These are phyloP conservation scores for human (Homo sapiens) DNA, from an alignment of 2,113 vertebrate genomes.

Conservation along the genomic window DNA sequence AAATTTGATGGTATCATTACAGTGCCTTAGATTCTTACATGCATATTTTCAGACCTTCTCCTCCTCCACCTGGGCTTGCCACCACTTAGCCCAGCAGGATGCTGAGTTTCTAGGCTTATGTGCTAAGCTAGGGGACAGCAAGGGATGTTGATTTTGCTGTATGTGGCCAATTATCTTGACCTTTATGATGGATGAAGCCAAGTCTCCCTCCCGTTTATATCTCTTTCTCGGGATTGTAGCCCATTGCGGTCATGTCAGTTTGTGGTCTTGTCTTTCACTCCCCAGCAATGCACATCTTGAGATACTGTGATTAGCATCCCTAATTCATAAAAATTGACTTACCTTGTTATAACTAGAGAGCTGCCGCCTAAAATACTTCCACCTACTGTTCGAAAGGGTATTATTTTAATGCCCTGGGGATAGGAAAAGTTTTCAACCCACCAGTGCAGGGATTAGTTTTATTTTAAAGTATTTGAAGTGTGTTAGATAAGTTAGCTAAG, in stretches of 20 bases:
- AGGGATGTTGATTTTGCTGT: constrained; percentile 86
- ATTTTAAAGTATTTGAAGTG: constrained; percentile 81
- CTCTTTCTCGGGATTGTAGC: constrained; percentile 80
- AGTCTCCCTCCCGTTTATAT: constrained; percentile 85
- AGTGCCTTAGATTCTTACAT: constrained; percentile 81
- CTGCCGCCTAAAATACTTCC: constrained; percentile 88
- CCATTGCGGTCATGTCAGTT: constrained; percentile 82
- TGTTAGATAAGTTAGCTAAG: constrained; percentile 82
- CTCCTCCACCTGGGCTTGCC: constrained; percentile 80
- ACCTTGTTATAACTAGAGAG: constrained; percentile 87
- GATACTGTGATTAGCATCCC: constrained; percentile 89
- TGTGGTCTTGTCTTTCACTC: constrained; percentile 86
- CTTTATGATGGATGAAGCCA: constrained; percentile 86
- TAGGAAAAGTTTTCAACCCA: constrained; percentile 87
- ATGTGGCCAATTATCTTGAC: constrained; percentile 91
- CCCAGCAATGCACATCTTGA: constrained; percentile 86
- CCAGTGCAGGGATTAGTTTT: constrained; percentile 88
- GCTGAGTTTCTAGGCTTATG: constrained; percentile 83
- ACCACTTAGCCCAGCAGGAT: constrained; percentile 86
- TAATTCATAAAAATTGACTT: constrained; percentile 87
- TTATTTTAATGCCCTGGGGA: constrained; percentile 90
- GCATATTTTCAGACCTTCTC: constrained; percentile 83
- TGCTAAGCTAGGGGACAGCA: constrained; percentile 76
- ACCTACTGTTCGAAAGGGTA: constrained; percentile 89
- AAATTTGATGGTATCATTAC: constrained; percentile 81